A percentile compares a stretch with the other conserved stretches of the same genome.
Evolutionary conservation across 2,113 vertebrate genomes (phyloP).

Genomic region (Microcebus jonahi): DNA sequence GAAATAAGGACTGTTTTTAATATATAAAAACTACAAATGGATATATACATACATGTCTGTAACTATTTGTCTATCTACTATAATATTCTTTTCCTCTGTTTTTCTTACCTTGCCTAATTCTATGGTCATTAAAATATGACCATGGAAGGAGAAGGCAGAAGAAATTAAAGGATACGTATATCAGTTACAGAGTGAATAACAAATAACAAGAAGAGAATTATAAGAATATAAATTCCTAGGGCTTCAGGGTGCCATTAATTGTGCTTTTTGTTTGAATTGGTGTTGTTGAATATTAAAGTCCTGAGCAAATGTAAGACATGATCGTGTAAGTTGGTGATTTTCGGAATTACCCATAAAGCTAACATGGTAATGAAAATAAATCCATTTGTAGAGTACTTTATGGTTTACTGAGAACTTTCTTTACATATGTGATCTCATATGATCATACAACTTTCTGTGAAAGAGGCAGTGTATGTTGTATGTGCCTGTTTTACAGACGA

Average conservation of each 20-base stretch:
- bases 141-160: neutral
- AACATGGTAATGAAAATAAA: neutral
- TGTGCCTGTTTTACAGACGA: neutral
- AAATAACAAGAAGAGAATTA: neutral
- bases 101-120: neutral
- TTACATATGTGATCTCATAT: neutral
- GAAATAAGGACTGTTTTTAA: neutral
- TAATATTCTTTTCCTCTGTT: neutral
- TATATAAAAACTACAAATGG: too few species aligned
- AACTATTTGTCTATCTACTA: neutral
- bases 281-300: slow-evolving; percentile 42
- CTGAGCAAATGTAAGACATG: neutral
- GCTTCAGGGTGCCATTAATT: neutral
- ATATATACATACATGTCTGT: too few species aligned
- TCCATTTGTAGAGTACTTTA: neutral
- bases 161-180: neutral
- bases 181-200: neutral
- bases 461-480: too few species aligned
- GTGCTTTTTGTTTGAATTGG: neutral
- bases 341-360: neutral
- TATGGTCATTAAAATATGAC: neutral
- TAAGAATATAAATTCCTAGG: neutral
- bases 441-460: neutral
- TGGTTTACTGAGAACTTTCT: neutral
- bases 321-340: neutral